Evolutionary conservation across 2,888 invertebrate genomes (phyloP).

Genomic region (Nomada ferruginata): DNA sequence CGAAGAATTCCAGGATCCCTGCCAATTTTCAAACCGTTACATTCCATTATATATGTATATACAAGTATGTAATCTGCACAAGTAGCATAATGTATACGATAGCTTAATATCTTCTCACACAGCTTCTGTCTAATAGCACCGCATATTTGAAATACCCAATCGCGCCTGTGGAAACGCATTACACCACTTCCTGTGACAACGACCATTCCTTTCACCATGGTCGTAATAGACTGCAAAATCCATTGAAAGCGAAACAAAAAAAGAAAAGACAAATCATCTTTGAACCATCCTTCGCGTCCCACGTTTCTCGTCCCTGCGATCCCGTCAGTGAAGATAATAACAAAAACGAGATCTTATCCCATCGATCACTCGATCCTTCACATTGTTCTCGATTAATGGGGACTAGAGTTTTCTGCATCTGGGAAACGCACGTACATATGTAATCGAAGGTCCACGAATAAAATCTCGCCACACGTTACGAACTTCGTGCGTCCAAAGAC

Average conservation of each 20-base stretch:
- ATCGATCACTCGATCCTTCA: slow-evolving; percentile 37
- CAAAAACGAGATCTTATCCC: slow-evolving; percentile 51
- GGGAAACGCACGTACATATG: neutral
- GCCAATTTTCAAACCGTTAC: neutral
- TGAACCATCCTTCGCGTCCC: slow-evolving; percentile 17
- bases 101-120: neutral
- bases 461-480: neutral
- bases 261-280: neutral
- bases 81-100: neutral
- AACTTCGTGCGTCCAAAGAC: slow-evolving; percentile 12
- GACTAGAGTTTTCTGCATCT: neutral
- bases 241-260: neutral
- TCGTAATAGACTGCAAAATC: neutral
- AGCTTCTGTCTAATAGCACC: neutral
- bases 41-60: neutral
- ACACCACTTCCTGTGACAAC: slow-evolving; percentile 41
- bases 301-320: slow-evolving; percentile 36
- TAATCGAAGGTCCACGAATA: neutral
- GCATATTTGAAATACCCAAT: neutral
- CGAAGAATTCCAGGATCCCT: neutral
- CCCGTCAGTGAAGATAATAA: slow-evolving; percentile 38
- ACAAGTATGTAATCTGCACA: neutral
- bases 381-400: slow-evolving; percentile 10
- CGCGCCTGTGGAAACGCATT: slow-evolving; percentile 33
- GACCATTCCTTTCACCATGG: slow-evolving; percentile 46